Conservation (phyloP, 2,888 invertebrate species). For the Thereva nobilitata region DNA sequence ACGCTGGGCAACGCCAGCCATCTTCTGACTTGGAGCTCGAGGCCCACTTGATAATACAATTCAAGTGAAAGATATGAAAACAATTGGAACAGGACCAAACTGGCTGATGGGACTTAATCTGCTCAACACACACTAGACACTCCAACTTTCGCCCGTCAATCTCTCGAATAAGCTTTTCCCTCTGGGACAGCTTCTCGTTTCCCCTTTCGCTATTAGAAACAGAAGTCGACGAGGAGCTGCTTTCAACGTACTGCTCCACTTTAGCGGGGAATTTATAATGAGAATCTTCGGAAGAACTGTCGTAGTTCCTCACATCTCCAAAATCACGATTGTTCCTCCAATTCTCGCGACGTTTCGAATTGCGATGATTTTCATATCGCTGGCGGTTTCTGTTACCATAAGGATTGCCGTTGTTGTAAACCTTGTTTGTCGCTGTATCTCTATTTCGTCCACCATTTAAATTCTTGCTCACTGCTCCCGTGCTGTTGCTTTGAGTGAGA, state of each 20-base stretch:
- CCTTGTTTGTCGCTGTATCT: conserved; percentile 17
- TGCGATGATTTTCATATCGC: conserved; percentile 54
- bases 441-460: conserved; percentile 8
- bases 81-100: conserved; percentile 93
- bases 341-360: conserved; percentile 54
- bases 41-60: conserved; percentile 92
- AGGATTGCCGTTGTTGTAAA: no score
- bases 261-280: not conserved
- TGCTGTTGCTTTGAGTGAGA: conserved; percentile 10
- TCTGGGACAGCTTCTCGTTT: conserved; percentile 67
- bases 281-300: not conserved
- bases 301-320: conserved; percentile 25
- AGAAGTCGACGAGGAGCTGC: not conserved
- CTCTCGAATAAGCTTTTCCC: conserved; percentile 82
- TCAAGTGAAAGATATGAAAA: conserved; percentile 89
- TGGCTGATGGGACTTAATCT: conserved; percentile 75
- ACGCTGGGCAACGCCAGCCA: conserved; percentile 96
- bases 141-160: conserved; percentile 81
- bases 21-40: conserved; percentile 75
- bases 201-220: conserved; percentile 43
- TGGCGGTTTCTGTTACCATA: conserved; percentile 42
- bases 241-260: no score
- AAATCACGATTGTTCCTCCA: conserved; percentile 56
- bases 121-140: conserved; percentile 93
- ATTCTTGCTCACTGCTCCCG: conserved; percentile 44